phyloP scores from a whole-genome alignment of 2,797 vertebrate species.

The Platalea minor region DNA sequence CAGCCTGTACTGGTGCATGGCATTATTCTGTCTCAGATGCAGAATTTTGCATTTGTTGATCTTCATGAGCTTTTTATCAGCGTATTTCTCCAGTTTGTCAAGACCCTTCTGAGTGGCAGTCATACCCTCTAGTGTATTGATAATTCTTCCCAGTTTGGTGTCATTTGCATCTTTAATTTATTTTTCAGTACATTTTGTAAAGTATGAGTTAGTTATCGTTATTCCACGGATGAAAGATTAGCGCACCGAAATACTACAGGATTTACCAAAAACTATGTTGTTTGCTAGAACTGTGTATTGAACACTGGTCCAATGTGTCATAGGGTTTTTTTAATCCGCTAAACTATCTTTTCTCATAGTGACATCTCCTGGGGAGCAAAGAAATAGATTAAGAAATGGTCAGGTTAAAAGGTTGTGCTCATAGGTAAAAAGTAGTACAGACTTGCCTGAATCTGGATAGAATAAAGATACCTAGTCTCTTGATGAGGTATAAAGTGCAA shows the following conservation, averaged over 20 bases:
- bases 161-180: background rate
- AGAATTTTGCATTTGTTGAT: background rate
- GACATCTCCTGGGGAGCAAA: background rate
- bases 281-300: background rate
- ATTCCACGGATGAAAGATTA: background rate
- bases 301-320: background rate
- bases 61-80: background rate
- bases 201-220: background rate
- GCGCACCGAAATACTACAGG: background rate
- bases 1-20: background rate
- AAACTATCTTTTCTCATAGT: background rate
- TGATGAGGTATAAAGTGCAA: background rate
- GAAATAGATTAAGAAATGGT: background rate
- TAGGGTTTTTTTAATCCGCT: background rate
- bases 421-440: background rate
- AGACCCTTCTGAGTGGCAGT: background rate
- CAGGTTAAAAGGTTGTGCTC: background rate
- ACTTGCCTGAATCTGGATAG: background rate
- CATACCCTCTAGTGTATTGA: background rate
- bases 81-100: background rate
- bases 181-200: background rate
- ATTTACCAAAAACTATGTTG: background rate
- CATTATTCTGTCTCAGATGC: background rate
- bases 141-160: background rate
- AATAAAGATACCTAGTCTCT: background rate